Evolutionary conservation across 2,888 invertebrate species (phyloP), one percentile per base, ranked within the genome.

Genomic region (Nephrotoma appendiculata): DNA sequence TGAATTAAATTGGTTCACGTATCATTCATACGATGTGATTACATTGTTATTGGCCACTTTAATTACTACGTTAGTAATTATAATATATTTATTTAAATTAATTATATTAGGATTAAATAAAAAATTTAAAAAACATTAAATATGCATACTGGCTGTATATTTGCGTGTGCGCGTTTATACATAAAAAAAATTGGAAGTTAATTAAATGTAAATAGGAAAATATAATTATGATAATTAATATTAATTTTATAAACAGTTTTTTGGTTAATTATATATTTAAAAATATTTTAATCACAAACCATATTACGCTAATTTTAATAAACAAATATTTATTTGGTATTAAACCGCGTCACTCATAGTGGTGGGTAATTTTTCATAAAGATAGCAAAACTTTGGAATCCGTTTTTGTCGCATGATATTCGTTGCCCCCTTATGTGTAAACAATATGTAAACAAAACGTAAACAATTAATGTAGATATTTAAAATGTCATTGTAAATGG

Each of bases 11-110:
- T 90, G 90, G 89, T 90, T 91, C 87, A 87, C 89, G 85, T 92
- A 91, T 87, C 89, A 91, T 87, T 91, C 91, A 2, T 86, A 91
- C 87, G 92, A 92, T 87, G 89, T 89, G 3, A 87, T 91, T 48
- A 52, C n/a, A 31, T 19, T 71, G 4, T 31, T 71, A 19, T 9
- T 71, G 31, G 71, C 4, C 0, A 71, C 31, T 71, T 19, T 71
- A 71, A 71, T 71, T 71, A 31, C 7, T 31, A 71, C 9, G 31
- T 31, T 71, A 71, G 31, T 71, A 31, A 9, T 71, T 11, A 31
- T 71, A 31, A 9, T 9, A 31, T 71, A 71, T 71, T 71, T 71
- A 71, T 71, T 71, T 11, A 71, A 71, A 71, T 71, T 71, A 71
- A 31, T 71, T 71, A 5, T 71, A 71, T 71, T 71, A 31, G 71